phyloP scores from a whole-genome alignment of 2,113 vertebrate species.

The Phocoena phocoena region DNA sequence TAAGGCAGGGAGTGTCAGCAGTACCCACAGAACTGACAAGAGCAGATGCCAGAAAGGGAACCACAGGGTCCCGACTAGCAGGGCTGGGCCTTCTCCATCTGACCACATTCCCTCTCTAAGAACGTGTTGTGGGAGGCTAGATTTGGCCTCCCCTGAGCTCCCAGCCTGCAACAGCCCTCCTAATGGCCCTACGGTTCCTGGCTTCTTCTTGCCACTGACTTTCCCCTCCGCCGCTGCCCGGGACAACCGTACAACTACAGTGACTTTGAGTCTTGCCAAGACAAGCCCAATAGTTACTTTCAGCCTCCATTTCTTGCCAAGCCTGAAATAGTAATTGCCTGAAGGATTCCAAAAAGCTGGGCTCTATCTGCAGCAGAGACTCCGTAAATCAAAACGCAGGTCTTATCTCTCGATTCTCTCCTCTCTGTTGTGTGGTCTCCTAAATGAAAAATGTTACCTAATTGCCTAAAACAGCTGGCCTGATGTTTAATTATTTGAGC shows the following conservation, averaged over 20 bases:
- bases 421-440: constrained; percentile 77
- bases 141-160: constrained; percentile 53
- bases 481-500: constrained; percentile 79
- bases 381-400: constrained; percentile 77
- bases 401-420: constrained; percentile 67
- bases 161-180: constrained; percentile 35
- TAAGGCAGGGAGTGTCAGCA: neutral
- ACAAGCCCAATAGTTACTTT: constrained; percentile 73
- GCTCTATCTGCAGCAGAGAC: constrained; percentile 77
- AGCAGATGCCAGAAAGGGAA: constrained; percentile 65
- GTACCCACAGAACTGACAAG: neutral
- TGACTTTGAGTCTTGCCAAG: constrained; percentile 75
- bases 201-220: constrained; percentile 56
- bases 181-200: constrained; percentile 12
- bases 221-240: constrained; percentile 9
- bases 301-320: constrained; percentile 73
- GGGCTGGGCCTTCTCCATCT: constrained; percentile 44
- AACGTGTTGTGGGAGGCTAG: constrained; percentile 64
- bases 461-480: constrained; percentile 81
- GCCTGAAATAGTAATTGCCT: constrained; percentile 74
- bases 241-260: constrained; percentile 66
- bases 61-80: constrained; percentile 53
- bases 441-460: constrained; percentile 79
- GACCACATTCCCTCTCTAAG: constrained; percentile 77
- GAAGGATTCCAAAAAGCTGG: constrained; percentile 74